Conservation (phyloP, 2,888 invertebrate species). For the Athrips mouffetella region DNA sequence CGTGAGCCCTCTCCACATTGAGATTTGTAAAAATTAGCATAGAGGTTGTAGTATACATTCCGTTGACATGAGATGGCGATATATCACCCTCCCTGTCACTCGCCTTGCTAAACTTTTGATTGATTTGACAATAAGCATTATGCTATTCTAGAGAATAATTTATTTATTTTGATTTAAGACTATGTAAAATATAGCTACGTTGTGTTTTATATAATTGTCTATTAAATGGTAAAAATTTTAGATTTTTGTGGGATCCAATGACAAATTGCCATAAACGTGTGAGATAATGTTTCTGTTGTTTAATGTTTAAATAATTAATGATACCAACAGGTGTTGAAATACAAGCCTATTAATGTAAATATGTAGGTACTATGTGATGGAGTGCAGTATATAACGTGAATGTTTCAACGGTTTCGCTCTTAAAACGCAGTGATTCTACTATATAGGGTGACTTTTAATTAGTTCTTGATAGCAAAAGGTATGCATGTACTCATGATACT, state of each 20-base stretch:
- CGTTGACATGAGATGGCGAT: too few relatives aligned
- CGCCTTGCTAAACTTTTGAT: conserved; percentile 28
- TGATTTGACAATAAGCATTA: conserved; percentile 75
- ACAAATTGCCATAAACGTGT: conserved; percentile 73
- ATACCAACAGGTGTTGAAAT: conserved; percentile 42
- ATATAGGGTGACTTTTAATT: too few relatives aligned
- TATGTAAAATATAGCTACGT: conserved; percentile 72
- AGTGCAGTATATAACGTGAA: conserved; percentile 19
- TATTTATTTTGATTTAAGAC: conserved; percentile 76
- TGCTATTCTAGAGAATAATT: conserved; percentile 63
- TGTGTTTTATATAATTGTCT: conserved; percentile 76
- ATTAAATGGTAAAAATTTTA: conserved; percentile 53
- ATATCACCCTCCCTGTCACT: too few relatives aligned
- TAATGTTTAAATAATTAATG: conserved; percentile 50
- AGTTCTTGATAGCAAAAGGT: too few relatives aligned
- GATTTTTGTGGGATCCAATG: conserved; percentile 58
- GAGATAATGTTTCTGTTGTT: conserved; percentile 71
- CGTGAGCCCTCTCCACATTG: conserved; percentile 1
- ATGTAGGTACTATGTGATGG: conserved; percentile 56
- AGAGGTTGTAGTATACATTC: conserved; percentile 37
- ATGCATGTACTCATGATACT: too few relatives aligned
- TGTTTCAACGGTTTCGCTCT: too few relatives aligned
- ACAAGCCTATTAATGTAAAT: conserved; percentile 53
- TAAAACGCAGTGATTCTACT: too few relatives aligned
- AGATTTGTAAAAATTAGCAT: conserved; percentile 36